These are phyloP conservation scores for Acanthornis magna DNA, from an alignment of 2,797 vertebrate species.

Conservation along the genomic window DNA sequence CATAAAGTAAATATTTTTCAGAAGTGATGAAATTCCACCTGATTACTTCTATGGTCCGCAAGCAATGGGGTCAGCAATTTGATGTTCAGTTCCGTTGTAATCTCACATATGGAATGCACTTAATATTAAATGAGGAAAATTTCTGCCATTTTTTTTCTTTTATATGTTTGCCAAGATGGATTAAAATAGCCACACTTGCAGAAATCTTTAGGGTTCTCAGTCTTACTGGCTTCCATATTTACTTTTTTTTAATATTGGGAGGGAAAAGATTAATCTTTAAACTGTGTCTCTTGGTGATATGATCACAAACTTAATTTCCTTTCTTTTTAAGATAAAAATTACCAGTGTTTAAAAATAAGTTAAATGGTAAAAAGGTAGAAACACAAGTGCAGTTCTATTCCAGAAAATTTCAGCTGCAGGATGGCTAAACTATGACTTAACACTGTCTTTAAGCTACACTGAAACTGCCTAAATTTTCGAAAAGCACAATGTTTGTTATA, in stretches of 20 bases:
- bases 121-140: neutral
- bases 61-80: neutral
- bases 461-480: neutral
- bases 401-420: neutral
- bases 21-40: constrained; percentile 17
- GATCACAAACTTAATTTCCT: neutral
- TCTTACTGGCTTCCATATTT: neutral
- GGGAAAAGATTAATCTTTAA: neutral
- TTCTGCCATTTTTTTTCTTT: neutral
- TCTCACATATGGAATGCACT: constrained; percentile 14
- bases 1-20: constrained; percentile 18
- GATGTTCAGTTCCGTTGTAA: neutral
- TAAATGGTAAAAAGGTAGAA: neutral
- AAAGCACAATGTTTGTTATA: neutral
- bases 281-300: neutral
- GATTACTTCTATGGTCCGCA: neutral
- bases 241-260: neutral
- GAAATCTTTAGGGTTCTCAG: neutral
- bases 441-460: neutral
- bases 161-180: neutral
- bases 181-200: neutral
- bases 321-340: neutral
- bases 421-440: neutral
- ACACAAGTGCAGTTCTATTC: neutral
- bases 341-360: neutral